Conservation (phyloP, 2,888 invertebrate species). For the Trissolcus brochymenae region DNA sequence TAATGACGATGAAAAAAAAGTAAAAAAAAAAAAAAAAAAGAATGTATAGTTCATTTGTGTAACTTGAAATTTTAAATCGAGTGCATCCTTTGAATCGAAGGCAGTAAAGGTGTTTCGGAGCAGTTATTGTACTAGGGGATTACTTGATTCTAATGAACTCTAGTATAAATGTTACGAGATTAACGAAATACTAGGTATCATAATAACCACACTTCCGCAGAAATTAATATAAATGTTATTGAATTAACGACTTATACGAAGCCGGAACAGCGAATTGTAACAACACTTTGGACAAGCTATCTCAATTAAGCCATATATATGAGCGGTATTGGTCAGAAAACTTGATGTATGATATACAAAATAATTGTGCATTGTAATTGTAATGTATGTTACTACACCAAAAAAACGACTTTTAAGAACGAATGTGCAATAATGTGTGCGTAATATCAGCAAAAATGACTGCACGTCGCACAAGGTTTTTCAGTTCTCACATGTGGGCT, state of each 20-base stretch:
- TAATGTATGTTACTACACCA: constrained; percentile 49
- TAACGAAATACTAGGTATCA: constrained; percentile 30
- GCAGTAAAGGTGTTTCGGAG: constrained; percentile 22
- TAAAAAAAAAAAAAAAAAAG: too few relatives aligned
- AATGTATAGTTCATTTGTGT: neutral
- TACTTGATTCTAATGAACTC: constrained; percentile 16
- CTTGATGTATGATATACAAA: constrained; percentile 38
- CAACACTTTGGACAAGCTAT: constrained; percentile 5
- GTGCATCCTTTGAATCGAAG: constrained; percentile 4
- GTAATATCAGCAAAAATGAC: constrained; percentile 26
- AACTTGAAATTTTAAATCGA: neutral
- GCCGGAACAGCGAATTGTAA: constrained; percentile 25
- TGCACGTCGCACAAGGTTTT: constrained; percentile 7
- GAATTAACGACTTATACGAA: constrained; percentile 29
- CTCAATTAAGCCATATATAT: constrained; percentile 19
- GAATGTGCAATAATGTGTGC: constrained; percentile 16
- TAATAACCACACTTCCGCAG: constrained; percentile 39
- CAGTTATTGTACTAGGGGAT: constrained; percentile 33
- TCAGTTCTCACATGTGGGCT: constrained; percentile 9
- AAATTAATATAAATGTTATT: constrained; percentile 47
- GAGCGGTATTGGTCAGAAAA: constrained; percentile 26
- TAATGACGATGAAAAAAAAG: constrained; percentile 9
- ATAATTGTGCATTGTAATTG: constrained; percentile 51
- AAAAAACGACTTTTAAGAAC: constrained; percentile 33
- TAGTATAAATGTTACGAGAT: constrained; percentile 34